Conservation (phyloP, 2,888 invertebrate species). For the Anarsia innoxiella region DNA sequence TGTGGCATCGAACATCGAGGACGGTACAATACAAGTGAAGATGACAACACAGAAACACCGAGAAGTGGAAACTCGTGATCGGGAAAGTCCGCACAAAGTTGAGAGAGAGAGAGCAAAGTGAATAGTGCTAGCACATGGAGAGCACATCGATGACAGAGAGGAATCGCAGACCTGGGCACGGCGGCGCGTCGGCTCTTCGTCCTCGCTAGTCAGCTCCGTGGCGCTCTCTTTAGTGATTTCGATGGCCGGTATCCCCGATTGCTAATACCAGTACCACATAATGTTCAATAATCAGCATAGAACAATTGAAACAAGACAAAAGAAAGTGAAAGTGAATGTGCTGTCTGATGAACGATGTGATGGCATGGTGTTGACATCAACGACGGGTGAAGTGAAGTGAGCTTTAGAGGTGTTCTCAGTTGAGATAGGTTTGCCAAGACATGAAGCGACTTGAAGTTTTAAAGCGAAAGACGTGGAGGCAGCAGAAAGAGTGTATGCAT, state of each 20-base stretch:
- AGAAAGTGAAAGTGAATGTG: slow-evolving; percentile 48
- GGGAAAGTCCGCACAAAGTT: slow-evolving; percentile 57
- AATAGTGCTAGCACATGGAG: slow-evolving; percentile 69
- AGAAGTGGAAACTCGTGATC: slow-evolving; percentile 68
- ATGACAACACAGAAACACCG: slow-evolving; percentile 68
- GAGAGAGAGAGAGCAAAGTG: slow-evolving; percentile 65
- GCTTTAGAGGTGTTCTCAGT: too few relatives aligned
- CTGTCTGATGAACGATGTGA: slow-evolving; percentile 41
- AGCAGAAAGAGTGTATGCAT: too few relatives aligned
- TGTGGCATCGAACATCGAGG: slow-evolving; percentile 55
- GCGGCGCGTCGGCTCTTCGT: slow-evolving; percentile 67
- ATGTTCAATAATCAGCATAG: slow-evolving; percentile 58
- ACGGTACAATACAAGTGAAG: slow-evolving; percentile 54
- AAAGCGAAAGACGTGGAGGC: too few relatives aligned
- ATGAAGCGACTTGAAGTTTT: too few relatives aligned
- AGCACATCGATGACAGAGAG: slow-evolving; percentile 71
- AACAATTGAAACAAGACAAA: slow-evolving; percentile 43
- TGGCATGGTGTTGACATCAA: slow-evolving; percentile 28
- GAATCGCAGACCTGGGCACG: slow-evolving; percentile 72
- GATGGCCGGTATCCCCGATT: slow-evolving; percentile 76
- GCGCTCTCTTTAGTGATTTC: slow-evolving; percentile 87
- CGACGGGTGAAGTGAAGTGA: slow-evolving; percentile 23
- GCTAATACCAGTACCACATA: slow-evolving; percentile 71
- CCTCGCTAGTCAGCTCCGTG: slow-evolving; percentile 83
- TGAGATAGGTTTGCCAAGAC: too few relatives aligned